These are phyloP conservation scores for Drosophila melanogaster DNA, from an alignment of 1,140 invertebrate species.

Conservation along the genomic window Release_6_plus_ISO1_MT NC_004354.4:7523501-7524000, in stretches of 20 bases:
- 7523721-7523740: slow-evolving; percentile 1
- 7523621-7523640: slow-evolving; percentile 79
- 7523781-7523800: background rate
- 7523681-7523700: slow-evolving; percentile 80
- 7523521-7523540: slow-evolving; percentile 14
- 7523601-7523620: slow-evolving; percentile 17
- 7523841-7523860: slow-evolving; percentile 79
- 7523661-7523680: slow-evolving; percentile 83
- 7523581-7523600: slow-evolving; percentile 19
- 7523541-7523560: background rate
- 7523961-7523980: slow-evolving; percentile 29
- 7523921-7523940: slow-evolving; percentile 78
- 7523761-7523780: background rate
- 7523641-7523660: slow-evolving; percentile 81
- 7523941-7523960: slow-evolving; percentile 16
- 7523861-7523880: slow-evolving; percentile 82
- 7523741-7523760: background rate
- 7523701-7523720: slow-evolving; percentile 24
- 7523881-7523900: slow-evolving; percentile 83
- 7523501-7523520: slow-evolving; percentile 24
- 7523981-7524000: background rate
- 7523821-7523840: slow-evolving; percentile 40
- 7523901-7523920: slow-evolving; percentile 78
- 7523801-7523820: background rate
- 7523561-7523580: background rate